Conservation (phyloP, 2,888 invertebrate species). For the Rhagophthalmus giganteus region DNA sequence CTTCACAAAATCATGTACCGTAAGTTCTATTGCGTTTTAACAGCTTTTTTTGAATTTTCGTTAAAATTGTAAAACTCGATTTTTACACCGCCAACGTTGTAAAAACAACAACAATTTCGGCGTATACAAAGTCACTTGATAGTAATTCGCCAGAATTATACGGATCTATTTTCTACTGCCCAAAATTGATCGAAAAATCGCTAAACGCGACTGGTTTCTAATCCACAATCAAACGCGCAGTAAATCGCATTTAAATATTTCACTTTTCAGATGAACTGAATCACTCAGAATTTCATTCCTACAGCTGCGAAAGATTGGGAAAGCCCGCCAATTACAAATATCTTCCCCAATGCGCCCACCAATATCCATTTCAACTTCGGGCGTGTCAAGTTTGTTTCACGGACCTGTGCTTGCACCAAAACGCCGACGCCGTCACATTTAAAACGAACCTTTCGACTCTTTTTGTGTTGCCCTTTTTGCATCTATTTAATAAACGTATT, state of each 20-base stretch:
- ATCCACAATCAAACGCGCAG: too few relatives aligned
- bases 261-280: not conserved
- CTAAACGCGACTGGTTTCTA: too few relatives aligned
- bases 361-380: not conserved
- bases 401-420: too few relatives aligned
- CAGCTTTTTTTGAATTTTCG: not conserved
- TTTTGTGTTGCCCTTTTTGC: too few relatives aligned
- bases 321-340: not conserved
- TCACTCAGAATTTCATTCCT: not conserved
- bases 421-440: too few relatives aligned
- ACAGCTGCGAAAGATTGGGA: slow-evolving; percentile 10
- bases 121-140: not conserved
- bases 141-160: too few relatives aligned
- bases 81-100: too few relatives aligned
- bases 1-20: not conserved
- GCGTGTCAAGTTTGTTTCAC: slow-evolving; percentile 5
- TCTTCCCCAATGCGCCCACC: slow-evolving; percentile 6
- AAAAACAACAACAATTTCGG: not conserved
- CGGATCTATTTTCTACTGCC: too few relatives aligned
- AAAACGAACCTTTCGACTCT: too few relatives aligned
- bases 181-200: too few relatives aligned
- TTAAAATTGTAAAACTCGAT: not conserved
- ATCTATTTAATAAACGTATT: too few relatives aligned
- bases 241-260: not conserved
- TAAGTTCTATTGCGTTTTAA: not conserved